These are phyloP conservation scores for Polietes domitor DNA, from an alignment of 2,888 invertebrate genomes.

Conservation along the genomic window DNA sequence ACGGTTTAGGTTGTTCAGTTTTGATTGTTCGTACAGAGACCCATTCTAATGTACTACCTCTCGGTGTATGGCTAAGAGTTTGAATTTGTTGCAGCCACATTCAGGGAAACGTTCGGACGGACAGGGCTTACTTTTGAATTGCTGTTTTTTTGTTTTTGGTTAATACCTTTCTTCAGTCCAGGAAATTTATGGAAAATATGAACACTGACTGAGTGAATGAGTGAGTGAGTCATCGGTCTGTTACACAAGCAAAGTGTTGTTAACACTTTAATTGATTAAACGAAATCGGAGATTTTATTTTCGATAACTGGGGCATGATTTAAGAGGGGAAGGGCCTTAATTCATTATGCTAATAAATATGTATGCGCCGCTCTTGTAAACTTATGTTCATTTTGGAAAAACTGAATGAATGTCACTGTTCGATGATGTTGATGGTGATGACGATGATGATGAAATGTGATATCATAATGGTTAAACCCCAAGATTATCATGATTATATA, in stretches of 20 bases:
- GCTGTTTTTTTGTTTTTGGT: background rate
- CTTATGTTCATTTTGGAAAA: too few relatives aligned
- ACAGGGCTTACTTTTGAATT: too few relatives aligned
- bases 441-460: background rate
- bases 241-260: background rate
- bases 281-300: background rate
- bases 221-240: slow-evolving; percentile 1
- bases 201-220: background rate
- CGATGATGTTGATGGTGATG: background rate
- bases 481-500: too few relatives aligned
- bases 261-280: slow-evolving; percentile 23
- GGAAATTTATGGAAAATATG: background rate
- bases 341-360: too few relatives aligned
- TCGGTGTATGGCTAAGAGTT: background rate
- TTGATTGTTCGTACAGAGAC: background rate
- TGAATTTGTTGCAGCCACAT: background rate
- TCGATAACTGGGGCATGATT: too few relatives aligned
- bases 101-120: background rate
- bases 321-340: too few relatives aligned
- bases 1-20: background rate
- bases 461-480: background rate
- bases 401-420: background rate
- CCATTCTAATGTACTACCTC: background rate
- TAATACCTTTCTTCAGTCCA: background rate
- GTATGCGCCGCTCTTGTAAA: too few relatives aligned